Evolutionary conservation across 2,888 invertebrate genomes (phyloP), one percentile per base, ranked within the genome.

Genomic region (Dendrolimus houi): DNA sequence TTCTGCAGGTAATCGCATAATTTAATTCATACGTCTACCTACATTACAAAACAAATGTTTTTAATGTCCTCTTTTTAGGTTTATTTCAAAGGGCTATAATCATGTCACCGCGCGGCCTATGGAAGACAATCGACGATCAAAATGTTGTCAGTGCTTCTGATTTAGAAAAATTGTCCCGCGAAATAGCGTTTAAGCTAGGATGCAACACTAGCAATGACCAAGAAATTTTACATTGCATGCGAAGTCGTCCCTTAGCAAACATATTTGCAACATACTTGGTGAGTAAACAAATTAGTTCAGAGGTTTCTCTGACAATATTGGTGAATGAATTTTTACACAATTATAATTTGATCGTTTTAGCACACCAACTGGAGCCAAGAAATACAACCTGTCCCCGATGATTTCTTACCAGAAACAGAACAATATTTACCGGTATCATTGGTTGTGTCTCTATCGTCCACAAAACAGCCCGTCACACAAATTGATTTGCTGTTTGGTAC

Each of bases 401-500:
- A 75, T 54, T 94, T 93, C 77, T 83, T 94, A 61, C 89, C 92
- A 54, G 87, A 88, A 60, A 85, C 91, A 7, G 92, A 93, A 68
- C 92, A 92, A 70, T 94, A 93, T 73, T 83, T 94, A 64, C 93
- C 94, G 8, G 69, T 79, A 59, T 85, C 92, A 60, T 91, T 94
- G 52, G 71, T 84, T 47, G 79, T 81, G 60, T 92, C 92, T 53
- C 77, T 95, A 41, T 85, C 91, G n/a, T 79, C 92, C 55, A 77
- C 88, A 57, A 79, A 78, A 57, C 74, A 92, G 58, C 83, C 88
- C 59, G 92, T 87, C 66, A 79, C 90, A 58, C 92, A 93, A 75
- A 91, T 95, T 13, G 94, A 95, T 41, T 80, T 95, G 54, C 81
- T 96, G 57, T 89, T 94, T 56, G 95, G 95, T 29, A 91, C 94